A percentile compares a stretch with the other conserved stretches of the same genome.
These are phyloP conservation scores for Tragopan temminckii DNA, from an alignment of 2,797 vertebrate species.

Conservation along the genomic window DNA sequence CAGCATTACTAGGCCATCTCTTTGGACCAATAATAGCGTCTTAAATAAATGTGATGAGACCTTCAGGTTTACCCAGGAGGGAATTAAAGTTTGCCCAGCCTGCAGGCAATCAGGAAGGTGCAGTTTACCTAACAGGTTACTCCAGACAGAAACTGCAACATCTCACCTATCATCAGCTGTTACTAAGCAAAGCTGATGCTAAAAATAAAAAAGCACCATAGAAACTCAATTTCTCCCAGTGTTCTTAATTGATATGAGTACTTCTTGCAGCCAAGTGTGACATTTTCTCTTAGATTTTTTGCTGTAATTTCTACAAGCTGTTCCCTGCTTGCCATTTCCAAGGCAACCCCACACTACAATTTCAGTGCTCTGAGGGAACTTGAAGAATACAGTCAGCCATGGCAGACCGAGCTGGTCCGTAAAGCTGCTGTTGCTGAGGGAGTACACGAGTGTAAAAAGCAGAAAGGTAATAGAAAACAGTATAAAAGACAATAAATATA, in stretches of 20 bases:
- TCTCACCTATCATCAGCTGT: neutral
- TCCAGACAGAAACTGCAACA: neutral
- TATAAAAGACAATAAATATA: neutral
- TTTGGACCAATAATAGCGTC: neutral
- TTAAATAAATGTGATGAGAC: neutral
- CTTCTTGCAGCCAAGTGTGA: neutral
- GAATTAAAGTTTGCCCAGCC: neutral
- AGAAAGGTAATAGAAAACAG: neutral
- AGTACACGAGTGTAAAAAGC: neutral
- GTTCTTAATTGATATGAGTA: neutral
- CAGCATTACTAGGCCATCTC: neutral
- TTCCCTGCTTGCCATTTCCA: slow-evolving; percentile 31
- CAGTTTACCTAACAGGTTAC: neutral
- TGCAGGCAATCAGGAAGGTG: neutral
- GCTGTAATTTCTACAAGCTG: neutral
- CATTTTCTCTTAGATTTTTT: neutral
- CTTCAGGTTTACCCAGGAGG: neutral
- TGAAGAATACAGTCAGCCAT: neutral
- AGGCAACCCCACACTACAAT: slow-evolving; percentile 24
- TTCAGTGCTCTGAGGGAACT: neutral
- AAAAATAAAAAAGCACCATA: neutral
- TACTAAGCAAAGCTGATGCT: neutral
- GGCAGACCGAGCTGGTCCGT: neutral
- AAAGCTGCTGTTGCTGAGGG: neutral
- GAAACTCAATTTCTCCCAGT: neutral